Conservation (phyloP, 2,797 vertebrate species). For the Megaceryle alcyon region DNA sequence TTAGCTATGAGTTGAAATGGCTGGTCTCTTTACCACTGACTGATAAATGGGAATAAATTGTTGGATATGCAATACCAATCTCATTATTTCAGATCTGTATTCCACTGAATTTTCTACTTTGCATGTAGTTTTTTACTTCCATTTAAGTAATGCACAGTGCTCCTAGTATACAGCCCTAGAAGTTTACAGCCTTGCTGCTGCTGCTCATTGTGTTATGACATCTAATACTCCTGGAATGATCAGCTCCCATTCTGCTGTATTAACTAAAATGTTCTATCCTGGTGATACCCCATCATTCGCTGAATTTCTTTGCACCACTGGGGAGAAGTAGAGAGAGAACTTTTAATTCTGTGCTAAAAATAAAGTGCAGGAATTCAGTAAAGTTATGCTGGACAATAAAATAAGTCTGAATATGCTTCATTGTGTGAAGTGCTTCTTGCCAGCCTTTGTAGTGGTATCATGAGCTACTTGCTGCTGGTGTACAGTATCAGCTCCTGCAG, state of each 20-base stretch:
- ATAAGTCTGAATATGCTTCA: neutral
- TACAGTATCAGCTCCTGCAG: neutral
- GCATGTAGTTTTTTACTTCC: neutral
- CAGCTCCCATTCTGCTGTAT: neutral
- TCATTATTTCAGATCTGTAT: neutral
- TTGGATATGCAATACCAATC: neutral
- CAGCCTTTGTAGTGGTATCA: neutral
- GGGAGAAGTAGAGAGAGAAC: neutral
- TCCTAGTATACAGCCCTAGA: neutral
- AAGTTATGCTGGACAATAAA: neutral
- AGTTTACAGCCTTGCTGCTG: neutral
- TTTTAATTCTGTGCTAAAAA: slow-evolving; percentile 19
- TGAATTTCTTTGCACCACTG: neutral
- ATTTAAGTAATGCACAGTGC: neutral
- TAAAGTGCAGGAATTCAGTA: neutral
- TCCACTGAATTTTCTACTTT: neutral
- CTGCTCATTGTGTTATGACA: neutral
- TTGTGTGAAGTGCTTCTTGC: neutral
- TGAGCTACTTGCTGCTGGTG: neutral
- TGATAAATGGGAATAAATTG: neutral
- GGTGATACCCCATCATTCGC: neutral
- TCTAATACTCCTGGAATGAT: neutral
- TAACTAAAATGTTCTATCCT: neutral
- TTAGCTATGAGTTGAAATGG: neutral
- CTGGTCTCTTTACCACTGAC: neutral